Evolutionary conservation across 2,797 vertebrate species (phyloP).

Genomic region (Margarornis squamiger): DNA sequence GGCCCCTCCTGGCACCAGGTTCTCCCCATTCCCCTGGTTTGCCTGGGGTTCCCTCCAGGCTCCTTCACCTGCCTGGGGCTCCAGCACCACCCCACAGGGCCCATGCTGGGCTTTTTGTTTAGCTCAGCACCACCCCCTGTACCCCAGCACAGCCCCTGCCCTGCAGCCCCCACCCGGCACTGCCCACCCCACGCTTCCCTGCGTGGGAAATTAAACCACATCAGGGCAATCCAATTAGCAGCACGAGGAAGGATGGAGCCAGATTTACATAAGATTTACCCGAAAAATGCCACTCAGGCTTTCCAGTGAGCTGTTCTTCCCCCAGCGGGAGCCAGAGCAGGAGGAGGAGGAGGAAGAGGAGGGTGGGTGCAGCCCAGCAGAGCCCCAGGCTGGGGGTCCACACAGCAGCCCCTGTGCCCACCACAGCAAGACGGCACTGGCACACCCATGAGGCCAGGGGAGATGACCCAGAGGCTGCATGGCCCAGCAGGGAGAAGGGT

Average conservation of each 20-base stretch:
- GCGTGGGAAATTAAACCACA: not conserved
- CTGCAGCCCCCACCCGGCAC: not conserved
- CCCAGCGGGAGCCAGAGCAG: not conserved
- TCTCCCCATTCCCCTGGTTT: not conserved
- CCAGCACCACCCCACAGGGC: accelerated
- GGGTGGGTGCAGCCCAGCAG: not conserved
- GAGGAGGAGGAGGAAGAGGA: not conserved
- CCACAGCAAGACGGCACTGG: accelerated
- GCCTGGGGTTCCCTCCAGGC: too few species aligned
- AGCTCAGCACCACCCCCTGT: accelerated
- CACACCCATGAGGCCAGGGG: accelerated
- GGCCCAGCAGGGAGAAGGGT: not conserved
- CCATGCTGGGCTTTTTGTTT: accelerated
- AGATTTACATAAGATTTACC: slow-evolving; percentile 50
- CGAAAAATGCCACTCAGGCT: slow-evolving; percentile 52
- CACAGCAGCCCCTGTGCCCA: not conserved
- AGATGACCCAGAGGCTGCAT: not conserved
- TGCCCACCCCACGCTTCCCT: not conserved
- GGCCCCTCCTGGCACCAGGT: not conserved
- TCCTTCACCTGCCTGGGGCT: not conserved
- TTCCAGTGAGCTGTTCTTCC: slow-evolving; percentile 3
- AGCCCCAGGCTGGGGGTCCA: not conserved
- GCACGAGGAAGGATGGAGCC: not conserved
- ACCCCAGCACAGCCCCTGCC: not conserved
- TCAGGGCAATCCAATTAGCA: slow-evolving; percentile 33